Base-by-base conservation (phyloP, 2,888 invertebrate species). In the Entomobrya proxima region DNA sequence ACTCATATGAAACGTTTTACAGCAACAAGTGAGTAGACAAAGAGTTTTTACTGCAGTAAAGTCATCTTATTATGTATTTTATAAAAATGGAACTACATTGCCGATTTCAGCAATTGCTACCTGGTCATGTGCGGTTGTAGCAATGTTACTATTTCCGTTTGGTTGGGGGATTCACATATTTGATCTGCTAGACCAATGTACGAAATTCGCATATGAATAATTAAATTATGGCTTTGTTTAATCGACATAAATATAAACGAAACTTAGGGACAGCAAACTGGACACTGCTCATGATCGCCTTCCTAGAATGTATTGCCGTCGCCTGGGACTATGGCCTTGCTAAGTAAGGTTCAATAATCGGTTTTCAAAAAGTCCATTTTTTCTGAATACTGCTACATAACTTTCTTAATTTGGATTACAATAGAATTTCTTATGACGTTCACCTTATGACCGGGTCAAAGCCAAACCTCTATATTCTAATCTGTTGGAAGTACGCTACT, bases 271-370 rank as follows among this genome's bases (percentile, higher is more conserved):
- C 84, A n/a, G 84, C 88, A 2, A 86, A 86, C 47, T 88, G 88
- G 88, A 74, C 86, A 13, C 72, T 88, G 1, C 64, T 88, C 1
- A 24, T 85, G 13, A 76, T 88, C 9, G 84, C 75, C 2, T 40
- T 86, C 1, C 44, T 79, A 1, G 86, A 88, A 61, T 74, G 55
- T 37, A 44, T 86, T 18, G 88, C 79, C 0, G 44, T 88, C 4
- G 52, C 80, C n/a, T 88, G 84, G 84, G 47, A 76, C 35, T 88
- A 88, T 72, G 88, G 88, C 4, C 67, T 88, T 5, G 80, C 77
- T 18, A 40, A 83, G 87, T 85, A 58, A 47, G 37, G 15, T 40
- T 7, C 13, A 11, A 11, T 40, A 11, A 40, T 11, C 44, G 5
- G n/a, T 55, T n/a, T n/a, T 11, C 7, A 7, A 7, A 40, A 40